These are phyloP conservation scores for Diplogasteroides magnus DNA, from an alignment of 1,140 invertebrate genomes.

Conservation along the genomic window DNA sequence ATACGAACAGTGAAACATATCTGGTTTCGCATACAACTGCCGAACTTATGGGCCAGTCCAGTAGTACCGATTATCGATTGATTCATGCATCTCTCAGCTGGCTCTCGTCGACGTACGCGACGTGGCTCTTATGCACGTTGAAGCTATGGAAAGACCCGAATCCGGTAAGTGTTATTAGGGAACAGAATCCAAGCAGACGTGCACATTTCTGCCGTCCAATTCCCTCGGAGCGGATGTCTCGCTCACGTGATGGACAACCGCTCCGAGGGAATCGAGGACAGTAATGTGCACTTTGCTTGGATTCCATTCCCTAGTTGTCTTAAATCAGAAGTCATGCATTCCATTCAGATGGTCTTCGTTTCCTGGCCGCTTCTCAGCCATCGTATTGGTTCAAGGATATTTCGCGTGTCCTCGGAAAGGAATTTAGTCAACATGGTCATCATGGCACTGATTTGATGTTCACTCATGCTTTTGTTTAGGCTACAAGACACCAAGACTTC, in stretches of 20 bases:
- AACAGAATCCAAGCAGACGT: background rate
- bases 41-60: no score
- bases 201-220: background rate
- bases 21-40: no score
- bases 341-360: background rate
- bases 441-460: no score
- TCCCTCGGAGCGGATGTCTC: background rate
- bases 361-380: background rate
- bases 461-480: no score
- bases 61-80: no score
- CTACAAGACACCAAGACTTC: background rate
- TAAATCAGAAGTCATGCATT: background rate
- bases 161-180: conserved; percentile 46
- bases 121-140: conserved; percentile 62
- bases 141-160: conserved; percentile 60
- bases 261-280: background rate
- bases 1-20: no score
- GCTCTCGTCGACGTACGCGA: conserved; percentile 62
- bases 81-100: no score
- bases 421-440: background rate
- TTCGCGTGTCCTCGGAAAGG: background rate
- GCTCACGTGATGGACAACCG: background rate
- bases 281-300: no score
- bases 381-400: background rate
- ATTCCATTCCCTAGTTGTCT: background rate